Conservation (phyloP, 1,140 invertebrate genomes). For the Trichomalopsis sarcophagae region DNA sequence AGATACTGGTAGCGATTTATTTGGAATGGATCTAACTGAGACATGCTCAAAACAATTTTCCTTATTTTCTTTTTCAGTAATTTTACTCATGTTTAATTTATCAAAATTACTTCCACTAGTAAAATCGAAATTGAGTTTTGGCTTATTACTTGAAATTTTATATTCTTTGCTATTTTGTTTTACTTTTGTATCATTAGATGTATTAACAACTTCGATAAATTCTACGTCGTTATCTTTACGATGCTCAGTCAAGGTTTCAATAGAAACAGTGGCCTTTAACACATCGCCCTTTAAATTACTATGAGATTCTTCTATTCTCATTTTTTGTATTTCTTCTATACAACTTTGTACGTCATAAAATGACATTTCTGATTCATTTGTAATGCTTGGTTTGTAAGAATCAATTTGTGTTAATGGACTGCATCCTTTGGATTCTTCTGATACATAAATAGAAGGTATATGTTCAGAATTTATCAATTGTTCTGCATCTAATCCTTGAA, state of each 20-base stretch:
- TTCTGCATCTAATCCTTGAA: neutral
- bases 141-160: conserved; percentile 10
- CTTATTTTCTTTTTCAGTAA: conserved; percentile 20
- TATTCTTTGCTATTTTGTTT: conserved; percentile 8
- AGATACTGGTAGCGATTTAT: neutral
- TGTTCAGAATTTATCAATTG: neutral
- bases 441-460: neutral
- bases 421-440: neutral
- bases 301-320: neutral
- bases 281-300: neutral
- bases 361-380: neutral
- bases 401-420: neutral
- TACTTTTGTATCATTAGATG: neutral
- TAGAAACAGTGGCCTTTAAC: neutral
- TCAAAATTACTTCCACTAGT: neutral
- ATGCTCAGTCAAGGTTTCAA: neutral
- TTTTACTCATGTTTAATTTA: neutral
- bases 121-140: neutral
- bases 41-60: neutral
- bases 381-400: neutral
- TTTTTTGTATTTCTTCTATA: neutral
- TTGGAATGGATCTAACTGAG: neutral
- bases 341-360: neutral
- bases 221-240: conserved; percentile 2
- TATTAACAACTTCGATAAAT: conserved; percentile 7